Conservation (phyloP, 2,888 invertebrate species). For the Cheiracanthium punctorium region DNA sequence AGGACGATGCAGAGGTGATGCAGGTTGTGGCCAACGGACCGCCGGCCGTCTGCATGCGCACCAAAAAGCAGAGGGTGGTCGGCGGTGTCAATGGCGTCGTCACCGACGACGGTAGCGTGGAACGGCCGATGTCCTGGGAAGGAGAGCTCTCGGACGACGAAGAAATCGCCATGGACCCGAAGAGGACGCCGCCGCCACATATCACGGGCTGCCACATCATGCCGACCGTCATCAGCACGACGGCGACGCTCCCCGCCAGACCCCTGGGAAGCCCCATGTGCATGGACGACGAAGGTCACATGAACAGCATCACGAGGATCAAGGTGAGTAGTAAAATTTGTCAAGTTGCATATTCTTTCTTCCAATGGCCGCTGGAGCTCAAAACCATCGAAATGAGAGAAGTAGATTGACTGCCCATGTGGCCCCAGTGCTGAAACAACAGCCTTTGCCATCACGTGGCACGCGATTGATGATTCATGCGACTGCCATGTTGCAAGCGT, state of each 20-base stretch:
- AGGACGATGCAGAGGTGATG: slow-evolving; percentile 70
- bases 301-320: slow-evolving; percentile 28
- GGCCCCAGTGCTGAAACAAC: too few species aligned
- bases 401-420: too few species aligned
- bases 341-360: not conserved
- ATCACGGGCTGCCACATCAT: slow-evolving; percentile 43
- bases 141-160: slow-evolving; percentile 87
- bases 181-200: slow-evolving; percentile 39
- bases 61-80: slow-evolving; percentile 51
- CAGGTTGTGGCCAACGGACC: slow-evolving; percentile 66
- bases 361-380: too few species aligned
- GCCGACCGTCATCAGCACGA: slow-evolving; percentile 39
- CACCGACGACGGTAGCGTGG: slow-evolving; percentile 73
- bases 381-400: too few species aligned
- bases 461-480: too few species aligned
- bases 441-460: too few species aligned
- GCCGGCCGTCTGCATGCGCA: slow-evolving; percentile 42
- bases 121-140: slow-evolving; percentile 94
- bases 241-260: slow-evolving; percentile 29
- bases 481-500: too few species aligned
- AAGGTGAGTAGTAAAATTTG: slow-evolving; percentile 33
- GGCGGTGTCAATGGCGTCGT: slow-evolving; percentile 44
- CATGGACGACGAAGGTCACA: slow-evolving; percentile 60
- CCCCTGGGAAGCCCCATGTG: slow-evolving; percentile 64
- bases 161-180: slow-evolving; percentile 16